Evolutionary conservation across 2,797 vertebrate species (phyloP), one percentile per base, ranked within the genome.

Genomic region (Salarias fasciatus): DNA sequence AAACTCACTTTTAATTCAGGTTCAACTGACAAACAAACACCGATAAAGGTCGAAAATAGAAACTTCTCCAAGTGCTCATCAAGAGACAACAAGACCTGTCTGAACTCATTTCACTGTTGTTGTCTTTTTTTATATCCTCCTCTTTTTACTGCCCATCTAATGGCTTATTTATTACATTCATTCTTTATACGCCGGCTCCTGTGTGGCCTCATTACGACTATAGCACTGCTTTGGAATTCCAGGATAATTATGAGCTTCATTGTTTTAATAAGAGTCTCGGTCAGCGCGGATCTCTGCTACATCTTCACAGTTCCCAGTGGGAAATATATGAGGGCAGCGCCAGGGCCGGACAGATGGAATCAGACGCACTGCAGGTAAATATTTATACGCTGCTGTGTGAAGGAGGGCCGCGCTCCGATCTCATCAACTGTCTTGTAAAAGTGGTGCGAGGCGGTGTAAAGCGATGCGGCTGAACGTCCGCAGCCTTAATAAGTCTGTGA

Each of bases 131-230:
- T 83, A 83, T 76, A 71, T 80, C 81, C 83, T 78, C 45, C 68
- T 80, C 80, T 71, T 87, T 90, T 91, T 89, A 91, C 88, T 83
- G 88, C 90, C 83, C 88, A 79, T 89, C 92, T 92, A 92, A 92
- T 92, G 91, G 87, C 91, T 93, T 92, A 92, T 93, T 94, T 93
- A 93, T 92, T 89, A 91, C 88, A 82, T 92, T 88, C 91, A 92
- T 93, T 88, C 91, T 92, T 93, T 91, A 91, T 92, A 77, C 77
- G 79, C 69, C 82, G 59, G 88, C 84, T 93, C 93, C 93, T 91
- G 91, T 92, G 93, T 92, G 93, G 92, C 91, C 92, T 93, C 91
- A 93, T 94, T 94, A 94, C 79, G 76, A 82, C 83, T 81, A 45
- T 42, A 84, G 86, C 83, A 66, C 90, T 89, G 91, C 91, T 90